Conservation (phyloP, 2,113 vertebrate species). For the Calonectris borealis region DNA sequence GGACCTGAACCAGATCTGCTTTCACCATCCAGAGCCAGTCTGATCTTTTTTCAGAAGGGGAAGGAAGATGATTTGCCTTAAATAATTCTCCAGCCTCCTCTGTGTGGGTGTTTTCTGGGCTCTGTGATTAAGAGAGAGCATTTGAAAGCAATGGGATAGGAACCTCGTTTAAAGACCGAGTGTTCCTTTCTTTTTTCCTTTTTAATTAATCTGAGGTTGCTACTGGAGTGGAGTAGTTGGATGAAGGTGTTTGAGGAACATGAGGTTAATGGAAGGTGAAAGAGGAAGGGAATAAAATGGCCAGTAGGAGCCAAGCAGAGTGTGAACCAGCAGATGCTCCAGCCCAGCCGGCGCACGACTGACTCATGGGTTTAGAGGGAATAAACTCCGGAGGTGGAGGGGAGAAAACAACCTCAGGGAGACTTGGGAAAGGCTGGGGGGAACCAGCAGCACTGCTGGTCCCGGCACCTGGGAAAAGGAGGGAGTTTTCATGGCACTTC, state of each 20-base stretch:
- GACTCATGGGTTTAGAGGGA: neutral
- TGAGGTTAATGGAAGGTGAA: slow-evolving; percentile 55
- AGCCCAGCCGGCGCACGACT: neutral
- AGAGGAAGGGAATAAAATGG: neutral
- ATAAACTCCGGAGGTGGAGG: neutral
- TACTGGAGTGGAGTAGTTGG: neutral
- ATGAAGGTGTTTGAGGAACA: slow-evolving; percentile 46
- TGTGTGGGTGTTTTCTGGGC: slow-evolving; percentile 58
- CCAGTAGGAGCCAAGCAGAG: neutral
- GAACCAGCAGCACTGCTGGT: rapidly evolving
- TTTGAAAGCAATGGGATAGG: slow-evolving; percentile 37
- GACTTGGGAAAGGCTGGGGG: neutral
- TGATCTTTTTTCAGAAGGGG: slow-evolving; percentile 11
- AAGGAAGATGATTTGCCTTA: slow-evolving; percentile 54
- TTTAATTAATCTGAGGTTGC: slow-evolving; percentile 61
- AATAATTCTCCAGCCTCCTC: slow-evolving; percentile 40
- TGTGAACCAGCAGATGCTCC: neutral
- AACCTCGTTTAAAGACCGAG: slow-evolving; percentile 14
- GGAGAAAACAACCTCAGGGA: neutral
- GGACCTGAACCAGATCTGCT: neutral
- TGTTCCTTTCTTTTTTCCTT: neutral
- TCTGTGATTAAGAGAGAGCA: slow-evolving; percentile 34
- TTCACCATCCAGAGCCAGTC: neutral
- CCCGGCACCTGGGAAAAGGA: neutral
- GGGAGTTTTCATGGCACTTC: neutral